Conservation (phyloP, 2,797 vertebrate species). For the Acanthurus lineatus region DNA sequence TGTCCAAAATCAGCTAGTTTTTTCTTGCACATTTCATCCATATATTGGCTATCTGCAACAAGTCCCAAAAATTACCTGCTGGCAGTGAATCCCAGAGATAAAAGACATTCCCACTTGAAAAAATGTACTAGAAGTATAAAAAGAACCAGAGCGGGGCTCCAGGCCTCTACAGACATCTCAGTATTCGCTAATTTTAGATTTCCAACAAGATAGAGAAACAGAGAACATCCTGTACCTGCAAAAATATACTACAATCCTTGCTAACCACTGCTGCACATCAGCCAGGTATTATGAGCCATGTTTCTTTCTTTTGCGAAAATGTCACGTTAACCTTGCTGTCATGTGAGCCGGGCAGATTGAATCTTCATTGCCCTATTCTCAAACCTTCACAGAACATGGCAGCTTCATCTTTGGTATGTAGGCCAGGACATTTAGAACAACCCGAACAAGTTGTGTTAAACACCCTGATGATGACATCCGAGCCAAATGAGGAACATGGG, state of each 20-base stretch:
- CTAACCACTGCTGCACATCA: slow-evolving; percentile 22
- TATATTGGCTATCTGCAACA: neutral
- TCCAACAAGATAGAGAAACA: slow-evolving; percentile 38
- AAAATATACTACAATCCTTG: slow-evolving; percentile 24
- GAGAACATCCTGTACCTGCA: slow-evolving; percentile 49
- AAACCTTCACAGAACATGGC: slow-evolving; percentile 1
- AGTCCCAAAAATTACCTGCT: slow-evolving; percentile 30
- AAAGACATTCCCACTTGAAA: slow-evolving; percentile 42
- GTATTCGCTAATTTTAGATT: slow-evolving; percentile 42
- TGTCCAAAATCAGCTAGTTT: neutral
- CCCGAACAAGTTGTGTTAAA: slow-evolving; percentile 8
- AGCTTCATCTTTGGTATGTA: slow-evolving; percentile 31
- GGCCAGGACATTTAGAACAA: slow-evolving; percentile 32
- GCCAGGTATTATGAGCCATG: slow-evolving; percentile 12
- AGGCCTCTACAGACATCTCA: slow-evolving; percentile 23
- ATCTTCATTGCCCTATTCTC: slow-evolving; percentile 16
- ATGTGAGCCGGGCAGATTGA: slow-evolving; percentile 18
- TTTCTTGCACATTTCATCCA: slow-evolving; percentile 7
- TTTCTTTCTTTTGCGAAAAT: slow-evolving; percentile 28
- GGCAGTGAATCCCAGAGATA: slow-evolving; percentile 33
- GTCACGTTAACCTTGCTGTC: slow-evolving; percentile 25
- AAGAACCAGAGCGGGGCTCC: slow-evolving; percentile 21
- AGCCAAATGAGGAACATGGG: slow-evolving; percentile 28
- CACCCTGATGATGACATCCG: slow-evolving; percentile 19
- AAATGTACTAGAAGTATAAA: slow-evolving; percentile 26